Percentiles rank a stretch among this genome's conserved stretches.
Evolutionary conservation across 2,797 vertebrate species (phyloP).

Genomic region (Alectoris magna): DNA sequence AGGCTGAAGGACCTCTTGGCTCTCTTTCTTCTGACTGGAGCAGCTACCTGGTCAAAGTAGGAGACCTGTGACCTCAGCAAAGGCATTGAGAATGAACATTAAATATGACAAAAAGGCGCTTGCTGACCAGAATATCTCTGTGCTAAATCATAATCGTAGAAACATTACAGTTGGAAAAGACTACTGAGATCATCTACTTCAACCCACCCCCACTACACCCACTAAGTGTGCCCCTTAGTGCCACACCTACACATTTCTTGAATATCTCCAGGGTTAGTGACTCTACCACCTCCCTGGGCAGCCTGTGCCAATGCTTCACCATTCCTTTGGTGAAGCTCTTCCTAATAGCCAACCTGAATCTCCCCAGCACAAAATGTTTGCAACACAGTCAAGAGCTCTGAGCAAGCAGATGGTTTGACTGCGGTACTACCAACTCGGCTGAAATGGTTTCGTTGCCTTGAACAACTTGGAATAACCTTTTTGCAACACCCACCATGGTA

Average conservation of each 20-base stretch:
- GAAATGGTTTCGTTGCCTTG: slow-evolving; percentile 41
- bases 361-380: background rate
- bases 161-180: too few relatives aligned
- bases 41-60: background rate
- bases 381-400: background rate
- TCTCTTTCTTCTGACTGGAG: background rate
- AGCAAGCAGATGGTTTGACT: slow-evolving; percentile 35
- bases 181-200: too few relatives aligned
- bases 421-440: background rate
- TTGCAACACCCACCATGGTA: slow-evolving; percentile 44
- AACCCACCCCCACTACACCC: too few relatives aligned
- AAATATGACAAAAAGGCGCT: background rate
- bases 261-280: too few relatives aligned
- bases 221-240: too few relatives aligned
- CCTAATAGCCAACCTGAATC: too few relatives aligned
- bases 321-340: too few relatives aligned
- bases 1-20: background rate
- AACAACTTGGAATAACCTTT: slow-evolving; percentile 35
- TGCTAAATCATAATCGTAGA: background rate
- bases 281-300: too few relatives aligned
- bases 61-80: background rate
- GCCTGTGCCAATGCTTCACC: too few relatives aligned
- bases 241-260: too few relatives aligned
- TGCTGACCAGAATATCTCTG: background rate
- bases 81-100: background rate